Evolutionary conservation across 2,113 vertebrate genomes (phyloP), one percentile per base, ranked within the genome.

Genomic region (Urocolius indicus): DNA sequence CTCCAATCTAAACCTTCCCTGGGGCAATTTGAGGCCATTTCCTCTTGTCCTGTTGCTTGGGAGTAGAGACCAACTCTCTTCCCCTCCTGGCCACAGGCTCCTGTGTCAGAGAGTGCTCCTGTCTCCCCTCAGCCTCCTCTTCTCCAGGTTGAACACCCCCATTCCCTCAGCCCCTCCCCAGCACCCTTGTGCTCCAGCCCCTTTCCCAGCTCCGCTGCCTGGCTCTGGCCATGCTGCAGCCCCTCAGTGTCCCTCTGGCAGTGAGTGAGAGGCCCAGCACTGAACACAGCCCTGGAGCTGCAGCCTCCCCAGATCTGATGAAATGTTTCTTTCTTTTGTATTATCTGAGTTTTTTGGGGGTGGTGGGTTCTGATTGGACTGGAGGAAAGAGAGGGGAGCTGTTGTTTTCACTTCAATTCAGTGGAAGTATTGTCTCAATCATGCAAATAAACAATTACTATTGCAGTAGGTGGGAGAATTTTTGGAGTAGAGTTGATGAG

Each of bases 391-490:
- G 27, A 58, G n/a, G 20, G 38, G 30, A 78, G 32, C 41, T 65
- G 29, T 6, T 22, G n/a, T 75, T 41, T 79, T 71, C 61, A 18
- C 43, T 59, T 82, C 55, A 77, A 7, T 84, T 82, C 43, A 43
- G 59, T 65, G 27, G 10, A 19, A 36, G 18, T 73, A 12, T 59
- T 58, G 65, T 91, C 61, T 76, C 77, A 90, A 23, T 69, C 84
- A 66, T 30, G 34, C 91, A 91, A 98, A 93, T 93, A 85, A 83
- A 66, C 75, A 84, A 90, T 97, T 97, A 86, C 89, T 95, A 16
- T 95, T 97, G 76, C 96, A 97, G 97, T 96, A 94, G 83, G 71
- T 97, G 97, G 59, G 94, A 94, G 94, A 93, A 32, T 86, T 95
- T 97, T 92, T 96, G 95, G 97, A 92, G 82, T 89, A 97, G 94